These are phyloP conservation scores for Patiria miniata DNA, from an alignment of 35 echinoderm and acorn worm species.

Conservation along the genomic window DNA sequence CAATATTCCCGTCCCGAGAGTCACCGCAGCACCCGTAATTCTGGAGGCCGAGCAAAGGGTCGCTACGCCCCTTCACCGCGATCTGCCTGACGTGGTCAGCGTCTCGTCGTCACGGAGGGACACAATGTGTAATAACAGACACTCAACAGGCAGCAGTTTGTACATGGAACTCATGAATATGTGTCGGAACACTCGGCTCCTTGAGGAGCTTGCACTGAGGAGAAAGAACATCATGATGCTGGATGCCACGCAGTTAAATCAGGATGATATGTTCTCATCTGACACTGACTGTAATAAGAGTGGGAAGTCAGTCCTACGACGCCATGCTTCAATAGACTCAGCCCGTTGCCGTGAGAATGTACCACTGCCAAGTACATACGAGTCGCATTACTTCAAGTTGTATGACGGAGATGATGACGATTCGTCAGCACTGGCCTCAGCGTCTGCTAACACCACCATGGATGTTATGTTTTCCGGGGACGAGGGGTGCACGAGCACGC, in stretches of 20 bases:
- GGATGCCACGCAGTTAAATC: neutral
- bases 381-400: neutral
- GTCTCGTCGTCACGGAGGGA: neutral
- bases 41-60: neutral
- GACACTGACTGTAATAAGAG: neutral
- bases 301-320: neutral
- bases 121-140: neutral
- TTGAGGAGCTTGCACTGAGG: neutral
- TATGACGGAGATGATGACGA: slow-evolving; percentile 14
- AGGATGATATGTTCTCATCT: neutral
- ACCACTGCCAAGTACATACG: neutral
- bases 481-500: neutral
- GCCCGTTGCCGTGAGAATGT: neutral
- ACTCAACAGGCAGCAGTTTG: slow-evolving; percentile 10
- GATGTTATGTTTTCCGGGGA: neutral
- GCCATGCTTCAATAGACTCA: neutral
- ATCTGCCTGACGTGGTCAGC: slow-evolving; percentile 3
- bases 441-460: neutral
- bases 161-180: slow-evolving; percentile 19
- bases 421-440: neutral
- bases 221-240: neutral
- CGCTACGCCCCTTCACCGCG: neutral
- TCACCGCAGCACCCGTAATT: neutral
- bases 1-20: neutral
- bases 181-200: neutral